These are phyloP conservation scores for Trissolcus japonicus DNA, from an alignment of 2,888 invertebrate genomes.

Conservation along the genomic window DNA sequence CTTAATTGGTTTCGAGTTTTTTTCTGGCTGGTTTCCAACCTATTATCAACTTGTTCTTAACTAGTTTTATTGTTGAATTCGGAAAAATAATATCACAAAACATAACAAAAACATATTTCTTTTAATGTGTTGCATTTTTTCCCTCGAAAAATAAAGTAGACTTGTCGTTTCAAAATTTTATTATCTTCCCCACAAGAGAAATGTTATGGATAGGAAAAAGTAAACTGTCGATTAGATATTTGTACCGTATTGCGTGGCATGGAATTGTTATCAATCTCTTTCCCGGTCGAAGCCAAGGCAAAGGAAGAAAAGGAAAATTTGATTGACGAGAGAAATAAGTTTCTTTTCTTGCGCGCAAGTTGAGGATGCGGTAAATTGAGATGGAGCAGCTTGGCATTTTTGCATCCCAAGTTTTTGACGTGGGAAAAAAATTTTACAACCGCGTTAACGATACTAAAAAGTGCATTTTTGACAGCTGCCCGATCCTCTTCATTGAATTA, in stretches of 20 bases:
- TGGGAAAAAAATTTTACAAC: slow-evolving; percentile 39
- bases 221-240: slow-evolving; percentile 6
- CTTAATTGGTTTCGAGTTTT: too few species aligned
- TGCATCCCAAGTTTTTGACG: slow-evolving; percentile 37
- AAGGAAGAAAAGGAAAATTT: slow-evolving; percentile 8
- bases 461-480: slow-evolving; percentile 1
- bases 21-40: too few species aligned
- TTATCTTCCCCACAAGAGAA: too few species aligned
- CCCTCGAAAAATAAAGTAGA: too few species aligned
- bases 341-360: slow-evolving; percentile 37
- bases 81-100: too few species aligned
- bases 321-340: slow-evolving; percentile 47
- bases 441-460: slow-evolving; percentile 27
- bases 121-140: too few species aligned
- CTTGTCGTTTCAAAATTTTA: too few species aligned
- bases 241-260: slow-evolving; percentile 6
- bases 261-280: slow-evolving; percentile 25
- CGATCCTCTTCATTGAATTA: too few species aligned
- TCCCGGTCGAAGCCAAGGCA: not conserved
- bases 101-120: too few species aligned
- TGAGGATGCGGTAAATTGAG: slow-evolving; percentile 46
- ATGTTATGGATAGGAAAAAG: too few species aligned
- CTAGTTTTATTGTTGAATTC: too few species aligned
- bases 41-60: too few species aligned
- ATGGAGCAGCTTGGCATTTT: slow-evolving; percentile 34